Evolutionary conservation across 2,797 vertebrate genomes (phyloP).

Genomic region (Melanotaenia maccullochi): DNA sequence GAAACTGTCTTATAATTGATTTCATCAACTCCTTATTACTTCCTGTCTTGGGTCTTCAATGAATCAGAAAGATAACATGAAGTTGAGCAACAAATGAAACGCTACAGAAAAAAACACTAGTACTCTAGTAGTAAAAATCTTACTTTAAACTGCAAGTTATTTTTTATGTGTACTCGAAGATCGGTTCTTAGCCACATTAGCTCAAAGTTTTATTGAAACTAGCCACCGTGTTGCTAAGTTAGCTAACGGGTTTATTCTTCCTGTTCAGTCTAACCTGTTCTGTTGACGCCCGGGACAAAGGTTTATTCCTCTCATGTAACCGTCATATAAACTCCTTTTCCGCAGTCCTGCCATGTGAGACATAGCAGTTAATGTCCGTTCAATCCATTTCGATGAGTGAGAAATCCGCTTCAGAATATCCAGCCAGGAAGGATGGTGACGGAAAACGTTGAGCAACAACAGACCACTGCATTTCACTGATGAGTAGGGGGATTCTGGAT

Average conservation of each 20-base stretch:
- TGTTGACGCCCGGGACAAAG: constrained; percentile 45
- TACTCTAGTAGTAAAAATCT: neutral
- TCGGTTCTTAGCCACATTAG: constrained; percentile 10
- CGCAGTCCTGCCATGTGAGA: constrained; percentile 67
- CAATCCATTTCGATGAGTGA: constrained; percentile 48
- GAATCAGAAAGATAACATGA: neutral
- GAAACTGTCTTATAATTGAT: too few species aligned
- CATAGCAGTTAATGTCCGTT: constrained; percentile 19
- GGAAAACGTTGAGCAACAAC: constrained; percentile 49
- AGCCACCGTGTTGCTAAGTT: constrained; percentile 31
- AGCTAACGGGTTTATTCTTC: constrained; percentile 38
- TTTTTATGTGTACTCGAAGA: too few species aligned
- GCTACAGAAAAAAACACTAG: neutral
- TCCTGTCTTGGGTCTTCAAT: neutral
- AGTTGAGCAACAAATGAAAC: neutral
- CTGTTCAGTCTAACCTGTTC: constrained; percentile 59
- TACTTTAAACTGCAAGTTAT: neutral
- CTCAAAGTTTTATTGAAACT: constrained; percentile 56
- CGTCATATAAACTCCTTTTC: constrained; percentile 37
- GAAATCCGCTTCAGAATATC: neutral
- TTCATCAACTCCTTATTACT: neutral
- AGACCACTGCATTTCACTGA: constrained; percentile 5
- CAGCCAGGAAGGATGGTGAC: constrained; percentile 11
- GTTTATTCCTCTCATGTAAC: constrained; percentile 51
- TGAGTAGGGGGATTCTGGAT: neutral